Base-by-base conservation (phyloP, 2,888 invertebrate genomes). In the Hemithea aestivaria region DNA sequence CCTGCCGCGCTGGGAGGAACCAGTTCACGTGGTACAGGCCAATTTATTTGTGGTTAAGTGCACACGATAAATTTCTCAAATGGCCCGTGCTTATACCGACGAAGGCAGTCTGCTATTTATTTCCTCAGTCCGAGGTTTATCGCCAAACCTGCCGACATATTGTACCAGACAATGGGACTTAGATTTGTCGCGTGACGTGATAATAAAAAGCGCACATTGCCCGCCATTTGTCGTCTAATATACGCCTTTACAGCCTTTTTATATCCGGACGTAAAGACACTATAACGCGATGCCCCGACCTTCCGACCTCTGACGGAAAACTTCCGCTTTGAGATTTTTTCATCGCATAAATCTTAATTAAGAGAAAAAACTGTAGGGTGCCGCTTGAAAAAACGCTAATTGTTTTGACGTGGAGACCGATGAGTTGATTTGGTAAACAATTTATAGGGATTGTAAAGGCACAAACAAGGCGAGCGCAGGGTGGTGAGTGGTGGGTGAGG, bases 11-110 rank as follows among this genome's bases (percentile, higher is more conserved):
- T 53, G 53, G 46, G 46, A 53, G 53, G 62, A 60, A 16, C 16
- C 16, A 16, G 16, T 16, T 75, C 75, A 73, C 76, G 73, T 72
- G 72, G 73, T 66, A 66, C 65, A 61, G 66, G 67, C 76, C 82
- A 82, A 84, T 83, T 83, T 84, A 87, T 84, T 82, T 79, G 82
- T 74, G 80, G 82, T 81, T 83, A 84, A 84, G 82, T 83, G 81
- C 81, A 77, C 79, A 75, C 84, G 70, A 83, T 85, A 87, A 80
- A 83, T 85, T 85, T 81, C 81, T 80, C 75, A 79, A 84, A 87
- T 83, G 81, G 82, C 68, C 78, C 79, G 75, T 74, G 73, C 81
- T 79, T 75, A 77, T 71, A 69, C 66, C 74, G 67, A 70, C 73
- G 73, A 74, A 71, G 73, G 73, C 73, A 74, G 81, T 74, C 71